Percentiles rank a stretch among this genome's conserved stretches.
These are phyloP conservation scores for Agriopis leucophaearia DNA, from an alignment of 2,888 invertebrate genomes.

Conservation along the genomic window DNA sequence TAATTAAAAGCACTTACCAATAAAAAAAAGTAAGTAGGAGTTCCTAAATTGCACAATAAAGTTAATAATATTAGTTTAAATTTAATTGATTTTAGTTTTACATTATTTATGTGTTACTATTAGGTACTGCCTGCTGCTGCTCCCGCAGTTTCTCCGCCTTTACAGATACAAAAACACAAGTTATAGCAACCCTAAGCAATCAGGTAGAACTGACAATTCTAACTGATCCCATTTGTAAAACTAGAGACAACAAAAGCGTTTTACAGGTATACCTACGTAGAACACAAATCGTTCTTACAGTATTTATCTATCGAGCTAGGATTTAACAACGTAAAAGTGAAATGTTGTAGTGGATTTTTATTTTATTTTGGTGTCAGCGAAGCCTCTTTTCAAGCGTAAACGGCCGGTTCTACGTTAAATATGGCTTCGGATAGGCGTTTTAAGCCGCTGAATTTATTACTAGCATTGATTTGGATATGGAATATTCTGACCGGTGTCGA, in stretches of 20 bases:
- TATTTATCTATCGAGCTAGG: conserved; percentile 1
- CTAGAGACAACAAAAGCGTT: neutral
- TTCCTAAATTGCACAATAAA: too few species aligned
- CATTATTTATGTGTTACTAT: too few species aligned
- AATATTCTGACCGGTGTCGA: conserved; percentile 6
- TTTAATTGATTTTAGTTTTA: too few species aligned
- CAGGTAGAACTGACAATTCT: neutral
- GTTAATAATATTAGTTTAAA: too few species aligned
- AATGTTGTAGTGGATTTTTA: conserved; percentile 26
- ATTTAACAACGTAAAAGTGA: conserved; percentile 28
- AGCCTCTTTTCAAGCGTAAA: conserved; percentile 18
- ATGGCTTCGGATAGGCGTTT: conserved; percentile 29
- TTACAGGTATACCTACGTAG: neutral
- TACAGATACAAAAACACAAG: neutral
- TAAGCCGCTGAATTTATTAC: conserved; percentile 25
- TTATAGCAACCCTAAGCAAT: neutral
- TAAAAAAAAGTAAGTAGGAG: too few species aligned
- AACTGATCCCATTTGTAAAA: conserved; percentile 1
- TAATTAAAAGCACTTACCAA: too few species aligned
- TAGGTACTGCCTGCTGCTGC: too few species aligned
- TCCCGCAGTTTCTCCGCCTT: too few species aligned
- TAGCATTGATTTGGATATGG: conserved; percentile 22
- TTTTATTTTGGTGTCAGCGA: conserved; percentile 23
- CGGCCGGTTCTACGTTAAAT: conserved; percentile 26
- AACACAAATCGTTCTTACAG: conserved; percentile 3